Evolutionary conservation across 2,113 vertebrate species (phyloP).

Genomic region (Candoia aspera): DNA sequence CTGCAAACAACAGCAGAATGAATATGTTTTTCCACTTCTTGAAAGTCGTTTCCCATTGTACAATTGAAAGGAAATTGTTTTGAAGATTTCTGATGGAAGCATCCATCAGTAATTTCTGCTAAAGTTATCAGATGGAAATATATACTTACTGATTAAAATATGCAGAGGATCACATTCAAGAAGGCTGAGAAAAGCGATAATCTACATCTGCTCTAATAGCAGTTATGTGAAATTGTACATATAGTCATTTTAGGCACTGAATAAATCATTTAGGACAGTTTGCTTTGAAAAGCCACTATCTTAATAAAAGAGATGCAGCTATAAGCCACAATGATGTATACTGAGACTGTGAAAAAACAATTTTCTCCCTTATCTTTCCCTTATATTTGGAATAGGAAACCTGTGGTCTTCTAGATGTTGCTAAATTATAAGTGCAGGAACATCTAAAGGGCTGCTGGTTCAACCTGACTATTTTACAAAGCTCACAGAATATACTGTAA

Average conservation of each 20-base stretch:
- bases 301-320: neutral
- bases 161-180: neutral
- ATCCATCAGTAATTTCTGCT: constrained; percentile 32
- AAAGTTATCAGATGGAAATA: constrained; percentile 33
- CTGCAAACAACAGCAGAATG: constrained; percentile 50
- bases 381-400: neutral
- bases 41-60: constrained; percentile 17
- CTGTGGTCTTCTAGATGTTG: neutral
- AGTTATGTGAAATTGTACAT: neutral
- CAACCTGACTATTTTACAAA: neutral
- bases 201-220: neutral
- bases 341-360: no score
- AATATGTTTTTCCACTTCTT: constrained; percentile 41
- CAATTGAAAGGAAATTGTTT: constrained; percentile 12
- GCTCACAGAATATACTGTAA: neutral
- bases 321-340: neutral
- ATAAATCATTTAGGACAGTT: neutral
- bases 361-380: neutral
- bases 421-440: neutral
- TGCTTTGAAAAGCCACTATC: neutral
- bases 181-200: neutral
- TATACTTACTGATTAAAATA: neutral
- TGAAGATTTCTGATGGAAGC: constrained; percentile 37
- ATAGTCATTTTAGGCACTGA: neutral
- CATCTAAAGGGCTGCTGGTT: neutral